Percentiles rank a stretch among this genome's conserved stretches.
Conservation (phyloP, 2,113 vertebrate species). For the Callipepla californica region DNA sequence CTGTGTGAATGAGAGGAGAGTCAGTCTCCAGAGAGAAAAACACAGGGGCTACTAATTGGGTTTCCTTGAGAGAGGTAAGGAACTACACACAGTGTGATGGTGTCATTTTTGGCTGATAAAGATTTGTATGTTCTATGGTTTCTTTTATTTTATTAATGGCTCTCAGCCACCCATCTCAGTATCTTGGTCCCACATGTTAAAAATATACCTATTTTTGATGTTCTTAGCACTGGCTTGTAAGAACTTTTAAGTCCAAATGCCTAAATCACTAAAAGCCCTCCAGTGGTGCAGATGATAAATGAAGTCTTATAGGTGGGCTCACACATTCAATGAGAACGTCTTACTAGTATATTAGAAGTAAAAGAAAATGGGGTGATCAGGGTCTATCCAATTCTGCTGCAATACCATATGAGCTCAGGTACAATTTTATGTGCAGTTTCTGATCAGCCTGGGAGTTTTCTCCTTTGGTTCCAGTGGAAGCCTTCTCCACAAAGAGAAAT, state of each 20-base stretch:
- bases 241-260: neutral
- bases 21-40: neutral
- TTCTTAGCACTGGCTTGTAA: neutral
- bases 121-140: neutral
- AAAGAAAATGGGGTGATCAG: neutral
- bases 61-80: neutral
- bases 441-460: neutral
- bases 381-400: neutral
- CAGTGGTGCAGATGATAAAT: neutral
- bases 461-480: neutral
- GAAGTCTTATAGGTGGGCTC: neutral
- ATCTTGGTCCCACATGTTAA: neutral
- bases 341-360: neutral
- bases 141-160: neutral
- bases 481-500: neutral
- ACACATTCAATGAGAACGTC: neutral
- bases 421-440: neutral
- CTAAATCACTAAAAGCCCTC: neutral
- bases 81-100: neutral
- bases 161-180: neutral
- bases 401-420: rapidly evolving
- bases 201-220: neutral
- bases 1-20: neutral
- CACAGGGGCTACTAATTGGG: neutral
- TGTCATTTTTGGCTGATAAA: neutral